Evolutionary conservation across 2,888 invertebrate genomes (phyloP).

Genomic region (Notodonta dromedarius): DNA sequence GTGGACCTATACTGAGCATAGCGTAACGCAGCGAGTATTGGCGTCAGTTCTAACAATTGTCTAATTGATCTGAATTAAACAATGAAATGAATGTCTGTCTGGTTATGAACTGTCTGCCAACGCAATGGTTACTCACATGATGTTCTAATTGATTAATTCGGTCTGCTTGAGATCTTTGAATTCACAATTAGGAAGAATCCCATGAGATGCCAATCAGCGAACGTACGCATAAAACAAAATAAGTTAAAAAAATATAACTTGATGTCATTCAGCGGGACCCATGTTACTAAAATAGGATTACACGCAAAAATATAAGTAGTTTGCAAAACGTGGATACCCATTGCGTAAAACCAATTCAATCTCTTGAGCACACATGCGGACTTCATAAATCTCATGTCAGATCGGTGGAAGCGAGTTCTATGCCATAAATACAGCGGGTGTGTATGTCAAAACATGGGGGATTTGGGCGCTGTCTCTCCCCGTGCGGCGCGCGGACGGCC

Average conservation of each 20-base stretch:
- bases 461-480: slow-evolving; percentile 68
- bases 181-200: not conserved
- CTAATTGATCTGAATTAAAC: slow-evolving; percentile 64
- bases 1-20: too few species aligned
- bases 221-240: not conserved
- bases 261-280: slow-evolving; percentile 14
- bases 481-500: slow-evolving; percentile 45
- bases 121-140: slow-evolving; percentile 12
- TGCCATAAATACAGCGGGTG: slow-evolving; percentile 77
- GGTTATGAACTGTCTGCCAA: slow-evolving; percentile 44
- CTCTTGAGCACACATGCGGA: slow-evolving; percentile 75
- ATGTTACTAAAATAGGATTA: slow-evolving; percentile 41
- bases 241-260: too few species aligned
- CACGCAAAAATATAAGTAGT: slow-evolving; percentile 38
- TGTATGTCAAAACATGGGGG: slow-evolving; percentile 83
- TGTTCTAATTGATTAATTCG: slow-evolving; percentile 35
- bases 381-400: slow-evolving; percentile 80
- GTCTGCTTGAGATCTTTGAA: slow-evolving; percentile 1
- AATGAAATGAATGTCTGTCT: slow-evolving; percentile 49
- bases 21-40: not conserved
- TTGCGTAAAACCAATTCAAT: slow-evolving; percentile 72
- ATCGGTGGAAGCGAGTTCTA: slow-evolving; percentile 65
- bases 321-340: slow-evolving; percentile 49
- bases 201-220: not conserved
- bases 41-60: slow-evolving; percentile 36